A percentile compares a stretch with the other conserved stretches of the same genome.
Conservation (phyloP, 2,888 invertebrate genomes). For the Elmis aenea region DNA sequence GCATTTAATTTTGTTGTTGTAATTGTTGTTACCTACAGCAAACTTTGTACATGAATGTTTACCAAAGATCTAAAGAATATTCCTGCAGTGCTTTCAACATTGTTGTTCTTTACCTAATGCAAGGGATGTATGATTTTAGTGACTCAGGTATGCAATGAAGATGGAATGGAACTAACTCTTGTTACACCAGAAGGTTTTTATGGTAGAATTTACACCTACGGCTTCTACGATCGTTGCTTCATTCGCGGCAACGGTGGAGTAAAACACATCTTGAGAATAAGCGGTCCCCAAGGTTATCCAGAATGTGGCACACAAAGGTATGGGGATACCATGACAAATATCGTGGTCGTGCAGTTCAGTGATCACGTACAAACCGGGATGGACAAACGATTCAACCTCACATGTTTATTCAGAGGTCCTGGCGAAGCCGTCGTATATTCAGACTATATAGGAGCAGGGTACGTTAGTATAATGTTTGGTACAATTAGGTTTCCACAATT, state of each 20-base stretch:
- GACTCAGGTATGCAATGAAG: slow-evolving; percentile 86
- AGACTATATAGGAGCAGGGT: slow-evolving; percentile 86
- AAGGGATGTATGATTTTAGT: too few relatives aligned
- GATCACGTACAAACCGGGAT: slow-evolving; percentile 87
- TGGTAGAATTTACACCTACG: slow-evolving; percentile 87
- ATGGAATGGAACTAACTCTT: slow-evolving; percentile 90
- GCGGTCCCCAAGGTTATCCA: slow-evolving; percentile 88
- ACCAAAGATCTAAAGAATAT: too few relatives aligned
- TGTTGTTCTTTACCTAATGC: neutral
- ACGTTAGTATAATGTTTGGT: too few relatives aligned
- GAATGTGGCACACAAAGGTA: slow-evolving; percentile 85
- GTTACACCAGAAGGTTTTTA: slow-evolving; percentile 84
- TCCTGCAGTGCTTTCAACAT: neutral
- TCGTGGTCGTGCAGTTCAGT: slow-evolving; percentile 89
- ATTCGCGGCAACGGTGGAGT: slow-evolving; percentile 87
- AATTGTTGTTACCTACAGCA: too few relatives aligned
- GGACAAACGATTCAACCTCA: slow-evolving; percentile 87
- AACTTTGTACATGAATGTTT: too few relatives aligned
- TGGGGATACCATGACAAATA: slow-evolving; percentile 90
- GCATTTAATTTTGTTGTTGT: too few relatives aligned
- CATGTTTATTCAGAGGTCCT: slow-evolving; percentile 87
- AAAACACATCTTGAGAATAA: slow-evolving; percentile 75
- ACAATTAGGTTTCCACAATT: slow-evolving; percentile 11
- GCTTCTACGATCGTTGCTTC: slow-evolving; percentile 86
- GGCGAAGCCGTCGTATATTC: slow-evolving; percentile 92